Conservation (phyloP, 2,797 vertebrate genomes). For the Synaphobranchus kaupii region DNA sequence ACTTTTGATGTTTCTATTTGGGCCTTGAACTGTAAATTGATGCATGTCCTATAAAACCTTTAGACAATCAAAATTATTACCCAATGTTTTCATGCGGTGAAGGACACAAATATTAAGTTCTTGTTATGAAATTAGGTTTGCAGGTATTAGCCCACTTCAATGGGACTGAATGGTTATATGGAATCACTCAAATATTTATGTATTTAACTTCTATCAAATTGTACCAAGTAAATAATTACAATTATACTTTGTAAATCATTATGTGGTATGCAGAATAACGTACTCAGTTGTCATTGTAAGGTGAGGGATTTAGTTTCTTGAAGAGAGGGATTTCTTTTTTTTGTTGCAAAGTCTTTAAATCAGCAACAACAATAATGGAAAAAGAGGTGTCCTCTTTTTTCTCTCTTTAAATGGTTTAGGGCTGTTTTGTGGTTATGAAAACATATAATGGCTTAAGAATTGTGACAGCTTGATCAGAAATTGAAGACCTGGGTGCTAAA, state of each 20-base stretch:
- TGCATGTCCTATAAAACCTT: background rate
- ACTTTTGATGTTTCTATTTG: slow-evolving; percentile 32
- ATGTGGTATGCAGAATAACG: background rate
- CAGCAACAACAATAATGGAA: slow-evolving; percentile 17
- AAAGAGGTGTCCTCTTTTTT: background rate
- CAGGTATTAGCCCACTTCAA: background rate
- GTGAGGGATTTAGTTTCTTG: background rate
- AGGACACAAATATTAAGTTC: background rate
- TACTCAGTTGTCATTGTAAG: background rate
- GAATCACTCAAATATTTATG: background rate
- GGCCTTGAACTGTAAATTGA: slow-evolving; percentile 11
- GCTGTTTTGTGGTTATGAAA: background rate
- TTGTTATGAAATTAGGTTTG: background rate
- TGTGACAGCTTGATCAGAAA: background rate
- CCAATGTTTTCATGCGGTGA: background rate
- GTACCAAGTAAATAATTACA: no score
- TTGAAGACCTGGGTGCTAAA: no score
- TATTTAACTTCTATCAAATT: no score
- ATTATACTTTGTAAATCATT: no score
- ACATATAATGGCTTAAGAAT: background rate
- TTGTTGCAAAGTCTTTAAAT: slow-evolving; percentile 21
- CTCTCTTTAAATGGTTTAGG: background rate
- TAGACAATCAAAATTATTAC: background rate
- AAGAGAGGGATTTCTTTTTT: background rate
- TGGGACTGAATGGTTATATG: background rate